Evolutionary conservation across 2,888 invertebrate species (phyloP), one percentile per base, ranked within the genome.

Genomic region (Rhagophthalmus giganteus): DNA sequence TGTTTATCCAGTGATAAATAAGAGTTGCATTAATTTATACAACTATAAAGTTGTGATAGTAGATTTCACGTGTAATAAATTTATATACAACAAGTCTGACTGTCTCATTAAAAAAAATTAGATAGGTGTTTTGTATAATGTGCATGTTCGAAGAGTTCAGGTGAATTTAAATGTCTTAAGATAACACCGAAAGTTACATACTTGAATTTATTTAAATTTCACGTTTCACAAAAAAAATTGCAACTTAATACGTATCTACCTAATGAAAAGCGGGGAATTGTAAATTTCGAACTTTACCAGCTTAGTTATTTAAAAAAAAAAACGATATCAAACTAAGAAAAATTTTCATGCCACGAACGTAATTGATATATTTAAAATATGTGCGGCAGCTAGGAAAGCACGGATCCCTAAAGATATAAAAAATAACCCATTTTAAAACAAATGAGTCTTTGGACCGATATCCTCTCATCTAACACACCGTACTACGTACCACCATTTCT

Each of bases 341-440:
- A n/a, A n/a, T n/a, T n/a, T n/a, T n/a, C n/a, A n/a, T n/a, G n/a
- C n/a, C n/a, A n/a, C n/a, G n/a, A n/a, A n/a, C n/a, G n/a, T n/a
- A n/a, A n/a, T n/a, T n/a, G n/a, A n/a, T n/a, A n/a, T n/a, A n/a
- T n/a, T n/a, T n/a, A n/a, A n/a, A n/a, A n/a, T n/a, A n/a, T n/a
- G n/a, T n/a, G n/a, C n/a, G n/a, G n/a, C n/a, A n/a, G n/a, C n/a
- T n/a, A n/a, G n/a, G n/a, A n/a, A n/a, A n/a, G n/a, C n/a, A n/a
- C n/a, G n/a, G n/a, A n/a, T n/a, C n/a, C n/a, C 20, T 20, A 5
- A 20, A 27, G 50, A 41, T 30, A 38, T 47, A 51, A 51, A 54
- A 49, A 51, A 51, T 46, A 45, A 32, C 41, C 45, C 41, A 46
- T 51, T 55, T 42, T 45, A 45, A 45, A 45, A 45, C 20, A 45